A percentile compares a stretch with the other conserved stretches of the same genome.
phyloP scores from a whole-genome alignment of 2,113 vertebrate genomes.

The Pedetes capensis region DNA sequence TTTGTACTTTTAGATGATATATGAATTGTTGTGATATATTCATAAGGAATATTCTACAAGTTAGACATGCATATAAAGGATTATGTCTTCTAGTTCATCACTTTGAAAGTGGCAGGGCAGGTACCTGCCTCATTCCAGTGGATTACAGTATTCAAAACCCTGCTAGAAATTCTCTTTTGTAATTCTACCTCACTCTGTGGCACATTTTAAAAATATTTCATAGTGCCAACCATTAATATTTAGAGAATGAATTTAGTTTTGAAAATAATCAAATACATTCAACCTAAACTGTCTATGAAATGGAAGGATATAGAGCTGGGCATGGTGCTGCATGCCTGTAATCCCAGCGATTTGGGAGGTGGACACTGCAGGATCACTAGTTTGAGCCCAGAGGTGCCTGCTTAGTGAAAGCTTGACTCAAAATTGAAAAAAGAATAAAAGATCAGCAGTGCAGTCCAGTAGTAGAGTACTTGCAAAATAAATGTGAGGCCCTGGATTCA shows the following conservation, averaged over 20 bases:
- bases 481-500: too few relatives aligned
- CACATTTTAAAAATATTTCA: not conserved
- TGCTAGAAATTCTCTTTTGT: not conserved
- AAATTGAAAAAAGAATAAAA: too few relatives aligned
- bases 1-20: not conserved
- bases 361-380: too few relatives aligned
- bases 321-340: too few relatives aligned
- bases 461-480: too few relatives aligned
- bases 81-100: not conserved
- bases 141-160: not conserved
- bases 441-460: too few relatives aligned
- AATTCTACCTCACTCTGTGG: not conserved
- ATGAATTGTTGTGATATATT: conserved; percentile 40
- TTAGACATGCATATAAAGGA: conserved; percentile 2
- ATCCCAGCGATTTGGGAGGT: too few relatives aligned
- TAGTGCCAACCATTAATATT: not conserved
- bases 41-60: conserved; percentile 14
- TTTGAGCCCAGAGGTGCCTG: too few relatives aligned
- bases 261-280: not conserved
- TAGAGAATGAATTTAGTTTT: conserved; percentile 24
- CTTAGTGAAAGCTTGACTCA: too few relatives aligned
- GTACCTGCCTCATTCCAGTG: not conserved
- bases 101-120: not conserved
- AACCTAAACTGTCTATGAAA: not conserved
- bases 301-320: too few relatives aligned